Percentiles rank a stretch among this genome's conserved stretches.
Evolutionary conservation across 2,113 vertebrate genomes (phyloP).

Genomic region (Pseudorectes ferrugineus): DNA sequence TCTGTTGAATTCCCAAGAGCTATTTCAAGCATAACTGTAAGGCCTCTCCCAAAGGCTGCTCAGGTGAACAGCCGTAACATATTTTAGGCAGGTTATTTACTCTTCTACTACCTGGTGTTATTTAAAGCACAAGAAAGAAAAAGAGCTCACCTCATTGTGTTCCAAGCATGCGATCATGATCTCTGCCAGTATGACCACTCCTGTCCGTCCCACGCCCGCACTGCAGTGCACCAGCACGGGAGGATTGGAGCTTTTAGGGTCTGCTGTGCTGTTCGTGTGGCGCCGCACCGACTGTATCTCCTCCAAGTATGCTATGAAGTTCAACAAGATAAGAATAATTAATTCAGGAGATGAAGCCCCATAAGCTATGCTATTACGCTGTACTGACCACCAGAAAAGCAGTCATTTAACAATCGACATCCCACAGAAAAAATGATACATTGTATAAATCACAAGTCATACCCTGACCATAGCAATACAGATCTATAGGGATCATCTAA

Average conservation of each 20-base stretch:
- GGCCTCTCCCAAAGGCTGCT: neutral
- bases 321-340: neutral
- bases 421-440: neutral
- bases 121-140: neutral
- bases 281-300: constrained; percentile 97
- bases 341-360: neutral
- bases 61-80: neutral
- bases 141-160: constrained; percentile 87
- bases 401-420: neutral
- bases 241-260: constrained; percentile 79
- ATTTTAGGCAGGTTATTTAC: neutral
- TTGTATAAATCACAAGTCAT: neutral
- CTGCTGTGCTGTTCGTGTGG: constrained; percentile 90
- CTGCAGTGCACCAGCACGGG: constrained; percentile 95
- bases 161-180: constrained; percentile 96
- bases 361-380: neutral
- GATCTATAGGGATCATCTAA: neutral
- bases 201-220: constrained; percentile 89
- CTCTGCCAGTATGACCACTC: constrained; percentile 92
- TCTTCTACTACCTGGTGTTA: neutral
- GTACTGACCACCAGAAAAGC: neutral
- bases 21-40: neutral
- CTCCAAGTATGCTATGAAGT: constrained; percentile 85
- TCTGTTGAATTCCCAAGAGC: neutral
- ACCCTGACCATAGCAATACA: neutral